Base-by-base conservation (phyloP, 2,113 vertebrate genomes). In the Dicaeum eximium region DNA sequence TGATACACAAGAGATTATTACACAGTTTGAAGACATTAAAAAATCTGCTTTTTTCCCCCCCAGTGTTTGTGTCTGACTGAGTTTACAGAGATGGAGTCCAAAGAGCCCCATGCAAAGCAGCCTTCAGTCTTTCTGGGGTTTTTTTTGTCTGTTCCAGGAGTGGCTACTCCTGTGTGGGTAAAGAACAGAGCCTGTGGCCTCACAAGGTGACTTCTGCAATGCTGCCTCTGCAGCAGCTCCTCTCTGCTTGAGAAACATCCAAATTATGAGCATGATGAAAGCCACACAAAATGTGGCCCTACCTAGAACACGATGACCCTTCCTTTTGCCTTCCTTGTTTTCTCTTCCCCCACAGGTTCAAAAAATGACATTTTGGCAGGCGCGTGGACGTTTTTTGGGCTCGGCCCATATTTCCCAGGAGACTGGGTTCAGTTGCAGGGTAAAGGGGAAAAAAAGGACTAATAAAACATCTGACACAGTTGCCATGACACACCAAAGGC, bases 341-440 rank as follows among this genome's bases (percentile, higher is more conserved):
- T 44, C 9, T 45, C 35, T 85, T 86, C 45, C 42, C 77, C 27
- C 23, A 51, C 44, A 93, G 70, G 71, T 95, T 83, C 30, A 38
- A 58, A 82, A 95, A 77, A 47, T 7, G 4, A 73, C 33, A 24
- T 90, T 86, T 90, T 96, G 96, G 90, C 94, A 92, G 16, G 24
- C 72, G 16, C 30, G 2, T 2, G 58, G 88, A 83, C n/a, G 51
- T 35, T 80, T 88, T 80, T 62, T 82, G 90, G 94, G 82, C 47
- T 96, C 67, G 88, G 90, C 64, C 90, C 88, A 33, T 88, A 95
- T 96, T 96, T 94, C 95, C 95, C 95, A 51, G 94, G 95, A 96
- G 95, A 94, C 75, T 0, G 60, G 54, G 92, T 96, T 97, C 95
- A 96, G 47, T 77, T 50, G 58, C 58, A 93, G 96, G 95, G 74